Evolutionary conservation across 1,140 invertebrate genomes (phyloP).

Genomic region (Camponotus floridanus): DNA sequence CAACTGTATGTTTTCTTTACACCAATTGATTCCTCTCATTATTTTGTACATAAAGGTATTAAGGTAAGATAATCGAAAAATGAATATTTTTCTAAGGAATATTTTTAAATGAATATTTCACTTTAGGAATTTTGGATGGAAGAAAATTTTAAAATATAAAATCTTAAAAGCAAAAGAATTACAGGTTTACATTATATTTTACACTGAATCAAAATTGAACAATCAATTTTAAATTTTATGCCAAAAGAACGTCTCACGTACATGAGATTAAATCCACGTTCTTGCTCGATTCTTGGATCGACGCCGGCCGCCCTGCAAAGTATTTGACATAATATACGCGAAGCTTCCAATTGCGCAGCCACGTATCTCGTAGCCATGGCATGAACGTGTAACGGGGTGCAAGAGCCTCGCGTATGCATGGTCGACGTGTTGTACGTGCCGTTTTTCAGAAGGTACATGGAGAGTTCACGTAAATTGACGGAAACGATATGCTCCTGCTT

Average conservation of each 20-base stretch:
- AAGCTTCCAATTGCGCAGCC: conserved; percentile 92
- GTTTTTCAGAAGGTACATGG: conserved; percentile 93
- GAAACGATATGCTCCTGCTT: conserved; percentile 95
- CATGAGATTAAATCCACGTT: conserved; percentile 93
- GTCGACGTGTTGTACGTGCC: conserved; percentile 85
- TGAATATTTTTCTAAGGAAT: too few relatives aligned
- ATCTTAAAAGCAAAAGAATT: neutral
- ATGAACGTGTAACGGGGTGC: conserved; percentile 92
- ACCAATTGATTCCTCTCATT: too few relatives aligned
- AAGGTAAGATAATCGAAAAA: too few relatives aligned
- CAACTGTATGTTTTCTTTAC: too few relatives aligned
- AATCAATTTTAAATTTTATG: neutral
- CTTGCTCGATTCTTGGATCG: conserved; percentile 88
- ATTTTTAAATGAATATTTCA: neutral
- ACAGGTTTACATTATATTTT: conserved; percentile 26
- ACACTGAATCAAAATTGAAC: neutral
- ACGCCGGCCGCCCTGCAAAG: conserved; percentile 90
- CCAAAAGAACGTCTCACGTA: conserved; percentile 81
- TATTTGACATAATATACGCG: conserved; percentile 91
- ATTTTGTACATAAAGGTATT: too few relatives aligned
- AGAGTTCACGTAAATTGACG: conserved; percentile 93
- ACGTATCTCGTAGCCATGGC: conserved; percentile 93
- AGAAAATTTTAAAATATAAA: too few relatives aligned
- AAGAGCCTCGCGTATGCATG: conserved; percentile 81
- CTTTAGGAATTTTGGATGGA: neutral